Percentiles rank a stretch among this genome's conserved stretches.
Evolutionary conservation across 2,888 invertebrate genomes (phyloP).

Genomic region (Ophraella communa): DNA sequence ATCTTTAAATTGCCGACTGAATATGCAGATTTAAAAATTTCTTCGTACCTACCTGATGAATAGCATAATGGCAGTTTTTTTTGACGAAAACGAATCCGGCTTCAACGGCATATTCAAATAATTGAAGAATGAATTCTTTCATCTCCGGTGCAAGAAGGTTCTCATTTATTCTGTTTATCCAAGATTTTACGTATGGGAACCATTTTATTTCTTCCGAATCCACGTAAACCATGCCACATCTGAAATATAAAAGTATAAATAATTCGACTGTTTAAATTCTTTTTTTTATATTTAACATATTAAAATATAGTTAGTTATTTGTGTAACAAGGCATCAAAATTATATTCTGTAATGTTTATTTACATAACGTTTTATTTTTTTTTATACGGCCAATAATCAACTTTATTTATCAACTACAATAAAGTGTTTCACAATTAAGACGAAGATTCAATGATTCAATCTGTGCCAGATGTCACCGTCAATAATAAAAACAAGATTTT

Average conservation of each 20-base stretch:
- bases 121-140: conserved; percentile 67
- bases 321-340: no score
- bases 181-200: conserved; percentile 80
- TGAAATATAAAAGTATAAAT: conserved; percentile 41
- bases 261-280: no score
- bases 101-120: conserved; percentile 73
- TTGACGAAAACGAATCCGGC: conserved; percentile 71
- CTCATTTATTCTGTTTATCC: conserved; percentile 68
- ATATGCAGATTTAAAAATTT: neutral
- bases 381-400: no score
- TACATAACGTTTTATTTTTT: no score
- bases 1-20: neutral
- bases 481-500: no score
- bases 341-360: no score
- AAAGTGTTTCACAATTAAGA: no score
- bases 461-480: no score
- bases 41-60: conserved; percentile 69
- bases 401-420: no score
- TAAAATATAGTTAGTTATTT: no score
- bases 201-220: conserved; percentile 85
- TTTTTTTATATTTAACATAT: no score
- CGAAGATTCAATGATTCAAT: no score
- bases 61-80: conserved; percentile 73
- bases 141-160: conserved; percentile 64
- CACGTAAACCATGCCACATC: conserved; percentile 89